Base-by-base conservation (phyloP, 2,888 invertebrate species). In the Callyntrura sp. region DNA sequence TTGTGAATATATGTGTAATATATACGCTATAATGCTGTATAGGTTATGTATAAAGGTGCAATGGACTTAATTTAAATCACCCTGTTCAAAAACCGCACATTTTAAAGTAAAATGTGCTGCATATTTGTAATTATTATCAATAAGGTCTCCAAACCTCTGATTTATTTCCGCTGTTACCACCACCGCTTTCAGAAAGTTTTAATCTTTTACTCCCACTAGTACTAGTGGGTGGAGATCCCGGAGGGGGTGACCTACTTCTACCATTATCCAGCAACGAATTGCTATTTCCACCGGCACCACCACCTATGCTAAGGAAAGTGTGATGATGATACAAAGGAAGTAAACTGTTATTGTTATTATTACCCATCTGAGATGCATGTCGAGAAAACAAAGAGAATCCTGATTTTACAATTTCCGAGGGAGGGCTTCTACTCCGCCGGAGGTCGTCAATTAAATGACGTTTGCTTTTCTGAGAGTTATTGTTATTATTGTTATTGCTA, bases 111-210 rank as follows among this genome's bases (percentile, higher is more conserved):
- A n/a, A n/a, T n/a, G n/a, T n/a, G n/a, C n/a, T n/a, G n/a, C n/a
- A n/a, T n/a, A n/a, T n/a, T n/a, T n/a, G n/a, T n/a, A n/a, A 55
- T 60, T 81, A 48, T 60, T 84, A 78, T 93, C 91, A 93, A 88
- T 93, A 93, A 25, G 93, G 93, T 88, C 93, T 90, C 93, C 93
- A 93, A n/a, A 93, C 93, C 82, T 92, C 92, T 11, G 84, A 82
- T 60, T 91, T 91, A 35, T 65, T 82, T 85, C 83, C 84, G 9
- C 86, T 65, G 55, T 70, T 76, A n/a, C 82, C 76, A n/a, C 35
- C 78, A 20, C 62, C 25, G 6, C 25, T 25, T 12, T 62, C 62
- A 0, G 85, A 23, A 78, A 85, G 60, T 60, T 85, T 91, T 35
- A 89, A 45, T 86, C 85, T 81, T 62, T 90, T 90, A n/a, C 55